Evolutionary conservation across 2,888 invertebrate genomes (phyloP), one percentile per base, ranked within the genome.

Genomic region (Silvanus unidentatus): DNA sequence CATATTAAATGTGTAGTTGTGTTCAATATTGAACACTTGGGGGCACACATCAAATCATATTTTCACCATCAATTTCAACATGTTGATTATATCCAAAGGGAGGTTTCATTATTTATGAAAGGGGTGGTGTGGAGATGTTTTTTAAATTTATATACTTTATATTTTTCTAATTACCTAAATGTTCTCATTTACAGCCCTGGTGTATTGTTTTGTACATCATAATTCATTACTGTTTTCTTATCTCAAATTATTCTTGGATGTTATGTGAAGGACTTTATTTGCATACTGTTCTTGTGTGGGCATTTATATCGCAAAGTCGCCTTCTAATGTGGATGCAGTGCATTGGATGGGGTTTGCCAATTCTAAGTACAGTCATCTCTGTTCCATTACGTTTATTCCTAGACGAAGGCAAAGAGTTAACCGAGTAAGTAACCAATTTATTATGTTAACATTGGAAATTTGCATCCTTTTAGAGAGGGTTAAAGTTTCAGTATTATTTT

Each of bases 231-330:
- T 93, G 91, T 72, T 91, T 90, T 64, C 79, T 95, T 55, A 79
- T 94, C 48, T 89, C 90, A 62, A 95, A 90, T 74, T 96, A 95
- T 74, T 86, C 91, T 57, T 96, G 96, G 96, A 96, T 95, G 94
- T 79, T 96, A 63, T 92, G 92, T 74, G 94, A 94, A 73, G 94
- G 94, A 0, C 80, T 94, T 53, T 95, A 95, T 73, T 79, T 96
- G 54, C 95, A 95, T 74, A 95, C 95, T 0, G 82, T 96, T 55
- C 82, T 96, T 1, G 93, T 95, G 13, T 81, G 87, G 53, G 89
- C 95, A 2, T 95, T 96, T 72, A 87, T 92, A 54, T 86, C 89
- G 13, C 94, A 95, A 73, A 84, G 87, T 54, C 83, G 84, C 49
- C 79, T 96, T 52, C 78, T 94, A 57, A 82, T 85, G 61, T 88